These are phyloP conservation scores for Capitulum mitella DNA, from an alignment of 2,888 invertebrate genomes.

Conservation along the genomic window DNA sequence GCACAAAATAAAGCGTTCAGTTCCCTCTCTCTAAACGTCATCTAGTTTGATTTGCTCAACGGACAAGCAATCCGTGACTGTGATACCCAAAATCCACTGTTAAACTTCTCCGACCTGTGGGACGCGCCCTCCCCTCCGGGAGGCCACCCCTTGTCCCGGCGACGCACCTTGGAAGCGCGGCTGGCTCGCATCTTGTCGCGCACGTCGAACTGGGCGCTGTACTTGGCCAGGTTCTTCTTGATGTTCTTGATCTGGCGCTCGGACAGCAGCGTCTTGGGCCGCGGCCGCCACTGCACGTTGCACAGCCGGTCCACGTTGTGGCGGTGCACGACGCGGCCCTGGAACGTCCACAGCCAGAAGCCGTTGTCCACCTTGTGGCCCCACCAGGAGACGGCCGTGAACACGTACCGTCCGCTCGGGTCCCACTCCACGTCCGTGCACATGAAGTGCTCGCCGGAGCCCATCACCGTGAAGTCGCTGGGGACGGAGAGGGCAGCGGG, in stretches of 20 bases:
- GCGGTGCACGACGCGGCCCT: conserved; percentile 66
- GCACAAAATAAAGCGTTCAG: too few relatives aligned
- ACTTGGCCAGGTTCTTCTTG: conserved; percentile 95
- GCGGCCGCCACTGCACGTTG: conserved; percentile 91
- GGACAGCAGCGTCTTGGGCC: conserved; percentile 75
- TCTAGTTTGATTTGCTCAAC: too few relatives aligned
- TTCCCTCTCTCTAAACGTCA: too few relatives aligned
- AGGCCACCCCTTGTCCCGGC: too few relatives aligned
- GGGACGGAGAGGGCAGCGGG: too few relatives aligned
- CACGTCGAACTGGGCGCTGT: conserved; percentile 89
- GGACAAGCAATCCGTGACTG: too few relatives aligned
- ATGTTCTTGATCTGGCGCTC: conserved; percentile 79
- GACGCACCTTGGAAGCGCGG: conserved; percentile 61
- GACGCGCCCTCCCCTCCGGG: too few relatives aligned
- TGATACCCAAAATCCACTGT: too few relatives aligned
- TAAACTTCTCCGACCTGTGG: too few relatives aligned
- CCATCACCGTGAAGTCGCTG: conserved; percentile 57
- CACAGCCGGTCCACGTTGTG: conserved; percentile 88
- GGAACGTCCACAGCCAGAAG: conserved; percentile 98
- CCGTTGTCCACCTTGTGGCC: conserved; percentile 86
- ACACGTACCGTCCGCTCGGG: conserved; percentile 95
- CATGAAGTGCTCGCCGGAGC: conserved; percentile 81
- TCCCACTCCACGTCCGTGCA: conserved; percentile 98
- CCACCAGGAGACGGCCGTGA: conserved; percentile 90
- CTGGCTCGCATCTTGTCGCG: conserved; percentile 89